phyloP scores from a whole-genome alignment of 2,113 vertebrate species.

The Boulengeromyrus knoepffleri region DNA sequence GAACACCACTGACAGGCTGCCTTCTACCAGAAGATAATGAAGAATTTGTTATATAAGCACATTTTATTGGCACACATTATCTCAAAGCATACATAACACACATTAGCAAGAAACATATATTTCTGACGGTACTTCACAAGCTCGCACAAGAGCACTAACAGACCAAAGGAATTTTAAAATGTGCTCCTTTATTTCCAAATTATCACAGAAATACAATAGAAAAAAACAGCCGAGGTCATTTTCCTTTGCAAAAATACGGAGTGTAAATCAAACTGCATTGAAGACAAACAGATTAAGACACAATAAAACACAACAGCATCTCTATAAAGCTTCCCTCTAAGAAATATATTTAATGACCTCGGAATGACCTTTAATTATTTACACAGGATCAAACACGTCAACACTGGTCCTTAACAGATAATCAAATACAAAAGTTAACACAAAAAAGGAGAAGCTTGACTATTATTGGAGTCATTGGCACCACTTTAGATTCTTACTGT shows the following conservation, averaged over 20 bases:
- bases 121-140: constrained; percentile 89
- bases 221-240: constrained; percentile 62
- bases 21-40: constrained; percentile 1
- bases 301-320: constrained; percentile 63
- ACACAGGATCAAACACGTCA: constrained; percentile 75
- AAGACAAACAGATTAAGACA: constrained; percentile 60
- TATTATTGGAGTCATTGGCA: not conserved
- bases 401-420: constrained; percentile 19
- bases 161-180: constrained; percentile 75
- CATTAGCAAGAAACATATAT: constrained; percentile 92
- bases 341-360: constrained; percentile 81
- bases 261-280: constrained; percentile 70
- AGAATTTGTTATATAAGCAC: constrained; percentile 66
- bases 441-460: not conserved
- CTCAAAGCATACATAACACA: constrained; percentile 99
- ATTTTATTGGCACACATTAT: constrained; percentile 99
- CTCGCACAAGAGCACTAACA: constrained; percentile 82
- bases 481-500: not conserved
- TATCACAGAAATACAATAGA: constrained; percentile 89
- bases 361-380: constrained; percentile 78
- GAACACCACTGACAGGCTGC: not conserved
- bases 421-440: not conserved
- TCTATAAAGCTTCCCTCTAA: constrained; percentile 78
- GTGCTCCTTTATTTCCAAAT: constrained; percentile 86
- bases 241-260: constrained; percentile 76